Conservation (phyloP, 2,797 vertebrate species). For the Coluber constrictor region DNA sequence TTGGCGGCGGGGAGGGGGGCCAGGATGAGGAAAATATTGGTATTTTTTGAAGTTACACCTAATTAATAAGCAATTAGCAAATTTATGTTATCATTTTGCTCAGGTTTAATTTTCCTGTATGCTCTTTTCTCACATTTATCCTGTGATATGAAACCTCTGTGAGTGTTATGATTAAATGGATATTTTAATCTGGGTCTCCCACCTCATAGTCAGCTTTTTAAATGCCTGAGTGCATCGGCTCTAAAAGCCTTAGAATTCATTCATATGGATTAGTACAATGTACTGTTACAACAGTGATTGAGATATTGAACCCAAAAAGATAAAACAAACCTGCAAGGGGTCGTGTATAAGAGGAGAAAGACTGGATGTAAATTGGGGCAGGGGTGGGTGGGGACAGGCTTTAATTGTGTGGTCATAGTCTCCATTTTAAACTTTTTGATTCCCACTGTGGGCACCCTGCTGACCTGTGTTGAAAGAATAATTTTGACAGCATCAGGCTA, state of each 20-base stretch:
- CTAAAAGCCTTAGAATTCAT: neutral
- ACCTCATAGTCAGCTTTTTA: neutral
- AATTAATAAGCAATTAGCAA: neutral
- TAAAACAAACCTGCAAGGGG: neutral
- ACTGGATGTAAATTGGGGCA: neutral
- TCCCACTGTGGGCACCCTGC: neutral
- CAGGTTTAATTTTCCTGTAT: neutral
- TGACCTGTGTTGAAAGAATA: neutral
- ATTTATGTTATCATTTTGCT: neutral
- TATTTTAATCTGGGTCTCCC: neutral
- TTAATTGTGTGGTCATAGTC: neutral
- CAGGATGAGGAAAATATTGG: neutral
- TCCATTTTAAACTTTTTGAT: neutral
- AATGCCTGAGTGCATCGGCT: neutral
- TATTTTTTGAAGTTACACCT: neutral
- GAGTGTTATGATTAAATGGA: neutral
- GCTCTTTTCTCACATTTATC: neutral
- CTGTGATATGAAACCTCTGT: neutral
- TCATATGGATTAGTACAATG: neutral
- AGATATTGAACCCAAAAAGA: neutral
- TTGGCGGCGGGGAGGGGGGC: fast-evolving
- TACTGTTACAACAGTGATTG: neutral
- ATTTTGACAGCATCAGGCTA: neutral
- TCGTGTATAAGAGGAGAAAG: neutral
- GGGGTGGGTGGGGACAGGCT: neutral